Conservation (phyloP, 2,113 vertebrate genomes). For the Elephantulus edwardii region DNA sequence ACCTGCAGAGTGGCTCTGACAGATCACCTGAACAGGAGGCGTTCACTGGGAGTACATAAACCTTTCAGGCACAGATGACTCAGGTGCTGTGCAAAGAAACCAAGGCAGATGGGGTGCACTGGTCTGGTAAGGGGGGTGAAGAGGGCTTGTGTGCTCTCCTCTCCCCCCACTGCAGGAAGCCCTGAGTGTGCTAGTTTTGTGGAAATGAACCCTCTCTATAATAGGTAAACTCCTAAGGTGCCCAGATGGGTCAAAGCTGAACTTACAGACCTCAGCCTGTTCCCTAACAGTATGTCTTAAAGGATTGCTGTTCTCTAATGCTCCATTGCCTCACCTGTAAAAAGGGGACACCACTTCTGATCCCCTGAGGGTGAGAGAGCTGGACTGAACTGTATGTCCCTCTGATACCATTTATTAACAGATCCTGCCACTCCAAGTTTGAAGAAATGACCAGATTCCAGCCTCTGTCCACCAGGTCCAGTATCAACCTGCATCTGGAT, state of each 20-base stretch:
- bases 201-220: background rate
- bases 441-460: background rate
- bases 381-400: background rate
- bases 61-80: rapidly evolving
- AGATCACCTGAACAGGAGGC: background rate
- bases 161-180: background rate
- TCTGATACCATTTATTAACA: background rate
- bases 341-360: background rate
- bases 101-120: background rate
- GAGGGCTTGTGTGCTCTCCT: background rate
- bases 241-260: background rate
- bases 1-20: background rate
- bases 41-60: background rate
- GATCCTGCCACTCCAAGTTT: background rate
- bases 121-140: background rate
- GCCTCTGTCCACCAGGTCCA: background rate
- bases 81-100: too few species aligned
- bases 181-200: background rate
- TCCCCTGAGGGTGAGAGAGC: background rate
- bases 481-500: background rate
- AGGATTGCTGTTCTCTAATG: background rate
- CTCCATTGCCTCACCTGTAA: background rate
- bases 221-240: background rate
- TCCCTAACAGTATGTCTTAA: background rate
- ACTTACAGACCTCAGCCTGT: background rate